Conservation (phyloP, 1,140 invertebrate species). For the Bombus huntii region DNA sequence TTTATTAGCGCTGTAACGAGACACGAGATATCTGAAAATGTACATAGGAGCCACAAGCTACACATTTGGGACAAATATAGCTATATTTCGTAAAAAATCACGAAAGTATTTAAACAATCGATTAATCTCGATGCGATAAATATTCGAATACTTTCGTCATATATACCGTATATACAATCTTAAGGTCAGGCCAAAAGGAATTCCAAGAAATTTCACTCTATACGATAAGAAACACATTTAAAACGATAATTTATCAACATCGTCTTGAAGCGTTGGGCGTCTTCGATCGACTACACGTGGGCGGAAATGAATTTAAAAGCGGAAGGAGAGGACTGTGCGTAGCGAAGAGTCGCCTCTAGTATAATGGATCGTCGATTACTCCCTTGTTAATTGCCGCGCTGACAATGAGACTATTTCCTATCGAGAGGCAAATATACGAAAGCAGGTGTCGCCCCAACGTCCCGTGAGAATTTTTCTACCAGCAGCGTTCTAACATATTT, state of each 20-base stretch:
- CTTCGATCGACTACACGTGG: slow-evolving; percentile 52
- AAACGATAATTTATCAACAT: background rate
- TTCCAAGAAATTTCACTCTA: background rate
- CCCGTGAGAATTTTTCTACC: slow-evolving; percentile 38
- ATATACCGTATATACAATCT: too few species aligned
- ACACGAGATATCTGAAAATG: too few species aligned
- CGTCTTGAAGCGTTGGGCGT: background rate
- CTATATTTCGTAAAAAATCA: too few species aligned
- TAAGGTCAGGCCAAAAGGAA: background rate
- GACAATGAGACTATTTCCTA: slow-evolving; percentile 26
- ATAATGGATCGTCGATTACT: slow-evolving; percentile 60
- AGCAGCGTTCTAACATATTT: background rate
- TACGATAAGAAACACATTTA: background rate
- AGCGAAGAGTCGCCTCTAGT: slow-evolving; percentile 29
- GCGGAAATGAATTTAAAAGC: slow-evolving; percentile 57
- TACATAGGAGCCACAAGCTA: too few species aligned
- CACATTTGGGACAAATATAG: fast-evolving
- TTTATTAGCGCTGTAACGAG: too few species aligned
- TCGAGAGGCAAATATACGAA: slow-evolving; percentile 33
- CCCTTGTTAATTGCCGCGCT: slow-evolving; percentile 62
- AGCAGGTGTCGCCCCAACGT: slow-evolving; percentile 38
- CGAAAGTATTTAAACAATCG: too few species aligned
- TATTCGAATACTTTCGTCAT: too few species aligned
- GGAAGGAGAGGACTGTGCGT: slow-evolving; percentile 10
- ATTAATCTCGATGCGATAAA: too few species aligned